Evolutionary conservation across 2,888 invertebrate genomes (phyloP).

Genomic region (Apodemia mormo): DNA sequence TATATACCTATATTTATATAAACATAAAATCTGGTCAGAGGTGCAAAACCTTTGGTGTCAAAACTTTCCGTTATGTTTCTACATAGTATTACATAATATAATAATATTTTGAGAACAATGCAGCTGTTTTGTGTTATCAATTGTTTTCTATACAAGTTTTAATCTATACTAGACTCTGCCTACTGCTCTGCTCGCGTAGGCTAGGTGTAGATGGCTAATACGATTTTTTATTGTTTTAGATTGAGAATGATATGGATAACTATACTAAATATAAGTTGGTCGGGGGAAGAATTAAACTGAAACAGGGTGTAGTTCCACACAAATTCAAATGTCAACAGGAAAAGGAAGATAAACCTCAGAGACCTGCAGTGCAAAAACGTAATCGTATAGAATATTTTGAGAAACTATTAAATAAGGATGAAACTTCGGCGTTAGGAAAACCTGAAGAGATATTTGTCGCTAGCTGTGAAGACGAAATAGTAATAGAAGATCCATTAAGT

Average conservation of each 20-base stretch:
- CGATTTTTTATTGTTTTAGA: slow-evolving; percentile 36
- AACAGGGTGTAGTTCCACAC: slow-evolving; percentile 33
- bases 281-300: slow-evolving; percentile 40
- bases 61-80: slow-evolving; percentile 11
- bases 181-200: slow-evolving; percentile 17
- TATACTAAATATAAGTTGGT: slow-evolving; percentile 39
- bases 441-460: too few relatives aligned
- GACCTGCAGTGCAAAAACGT: too few relatives aligned
- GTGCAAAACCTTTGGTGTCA: slow-evolving; percentile 24
- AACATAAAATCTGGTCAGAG: slow-evolving; percentile 19
- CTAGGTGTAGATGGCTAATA: slow-evolving; percentile 15
- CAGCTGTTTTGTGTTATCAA: slow-evolving; percentile 29
- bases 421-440: too few relatives aligned
- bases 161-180: slow-evolving; percentile 14
- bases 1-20: too few relatives aligned
- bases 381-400: too few relatives aligned
- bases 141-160: slow-evolving; percentile 28
- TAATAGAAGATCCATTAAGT: too few relatives aligned
- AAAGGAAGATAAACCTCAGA: too few relatives aligned
- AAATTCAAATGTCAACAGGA: too few relatives aligned
- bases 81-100: background rate
- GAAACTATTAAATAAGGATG: too few relatives aligned
- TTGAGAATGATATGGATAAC: slow-evolving; percentile 41
- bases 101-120: slow-evolving; percentile 28
- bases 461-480: too few relatives aligned